A percentile compares a stretch with the other conserved stretches of the same genome.
These are phyloP conservation scores for Pseudochirops corinnae DNA, from an alignment of 2,797 vertebrate species.

Conservation along the genomic window DNA sequence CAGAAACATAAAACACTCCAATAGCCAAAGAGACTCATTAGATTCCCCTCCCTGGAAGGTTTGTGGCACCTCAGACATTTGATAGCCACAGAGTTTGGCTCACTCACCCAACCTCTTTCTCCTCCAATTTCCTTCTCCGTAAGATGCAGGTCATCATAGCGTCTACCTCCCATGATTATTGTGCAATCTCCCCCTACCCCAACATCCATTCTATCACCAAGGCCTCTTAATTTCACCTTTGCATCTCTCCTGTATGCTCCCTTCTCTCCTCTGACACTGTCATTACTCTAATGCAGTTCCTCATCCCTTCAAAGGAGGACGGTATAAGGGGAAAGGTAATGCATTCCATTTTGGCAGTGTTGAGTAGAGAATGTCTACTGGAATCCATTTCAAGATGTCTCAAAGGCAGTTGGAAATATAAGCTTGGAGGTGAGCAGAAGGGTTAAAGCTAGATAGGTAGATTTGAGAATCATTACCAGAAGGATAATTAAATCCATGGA, in stretches of 20 bases:
- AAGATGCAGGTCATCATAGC: neutral
- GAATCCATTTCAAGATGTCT: neutral
- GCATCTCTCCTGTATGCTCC: neutral
- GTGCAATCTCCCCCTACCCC: neutral
- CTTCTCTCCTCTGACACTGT: neutral
- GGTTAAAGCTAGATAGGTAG: neutral
- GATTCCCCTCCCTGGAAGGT: neutral
- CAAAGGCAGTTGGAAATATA: neutral
- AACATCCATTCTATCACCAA: neutral
- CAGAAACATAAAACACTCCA: neutral
- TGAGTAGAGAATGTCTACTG: neutral
- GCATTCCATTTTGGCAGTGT: neutral
- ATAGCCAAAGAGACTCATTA: neutral
- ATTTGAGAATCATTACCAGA: neutral
- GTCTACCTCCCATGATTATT: neutral
- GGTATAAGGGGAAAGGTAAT: neutral
- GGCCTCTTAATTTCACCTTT: neutral
- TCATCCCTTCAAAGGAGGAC: neutral
- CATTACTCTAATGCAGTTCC: neutral
- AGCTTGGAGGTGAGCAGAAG: neutral
- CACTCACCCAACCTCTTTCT: neutral
- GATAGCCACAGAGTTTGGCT: neutral
- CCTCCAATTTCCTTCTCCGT: neutral
- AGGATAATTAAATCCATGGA: neutral
- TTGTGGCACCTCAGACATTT: neutral